phyloP scores from a whole-genome alignment of 2,113 vertebrate species.

The Panthera leo region DNA sequence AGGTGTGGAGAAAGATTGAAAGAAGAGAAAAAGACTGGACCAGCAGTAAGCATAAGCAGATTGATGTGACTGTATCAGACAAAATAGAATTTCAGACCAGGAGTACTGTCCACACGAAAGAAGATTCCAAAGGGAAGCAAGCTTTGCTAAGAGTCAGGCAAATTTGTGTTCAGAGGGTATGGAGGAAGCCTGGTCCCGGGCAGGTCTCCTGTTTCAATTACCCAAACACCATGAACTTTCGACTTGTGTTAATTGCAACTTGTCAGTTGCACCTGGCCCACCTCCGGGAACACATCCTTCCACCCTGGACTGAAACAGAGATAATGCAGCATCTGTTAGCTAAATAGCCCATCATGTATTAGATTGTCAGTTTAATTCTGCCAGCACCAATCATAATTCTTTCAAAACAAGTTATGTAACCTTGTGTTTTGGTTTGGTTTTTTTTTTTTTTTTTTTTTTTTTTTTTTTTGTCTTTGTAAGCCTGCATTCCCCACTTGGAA shows the following conservation, averaged over 20 bases:
- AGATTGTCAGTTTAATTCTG: neutral
- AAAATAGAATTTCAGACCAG: neutral
- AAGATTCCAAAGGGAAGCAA: neutral
- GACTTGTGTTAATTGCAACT: neutral
- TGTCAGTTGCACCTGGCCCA: neutral
- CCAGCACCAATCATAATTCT: neutral
- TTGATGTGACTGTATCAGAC: neutral
- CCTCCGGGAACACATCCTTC: neutral
- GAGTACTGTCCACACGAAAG: neutral
- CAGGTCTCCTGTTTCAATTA: neutral
- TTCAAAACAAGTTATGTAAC: neutral
- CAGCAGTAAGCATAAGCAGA: neutral
- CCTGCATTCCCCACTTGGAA: neutral
- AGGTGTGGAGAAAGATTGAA: neutral
- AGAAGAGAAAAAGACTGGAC: neutral
- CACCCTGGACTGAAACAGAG: neutral
- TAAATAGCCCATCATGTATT: neutral
- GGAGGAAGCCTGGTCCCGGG: neutral
- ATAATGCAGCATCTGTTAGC: neutral
- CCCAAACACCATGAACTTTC: neutral
- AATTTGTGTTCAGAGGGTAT: neutral
- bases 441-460: too few relatives aligned
- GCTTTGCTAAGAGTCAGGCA: neutral
- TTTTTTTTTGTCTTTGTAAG: neutral
- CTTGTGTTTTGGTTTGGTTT: neutral